Conservation (phyloP, 2,888 invertebrate genomes). For the Acrobasis suavella region DNA sequence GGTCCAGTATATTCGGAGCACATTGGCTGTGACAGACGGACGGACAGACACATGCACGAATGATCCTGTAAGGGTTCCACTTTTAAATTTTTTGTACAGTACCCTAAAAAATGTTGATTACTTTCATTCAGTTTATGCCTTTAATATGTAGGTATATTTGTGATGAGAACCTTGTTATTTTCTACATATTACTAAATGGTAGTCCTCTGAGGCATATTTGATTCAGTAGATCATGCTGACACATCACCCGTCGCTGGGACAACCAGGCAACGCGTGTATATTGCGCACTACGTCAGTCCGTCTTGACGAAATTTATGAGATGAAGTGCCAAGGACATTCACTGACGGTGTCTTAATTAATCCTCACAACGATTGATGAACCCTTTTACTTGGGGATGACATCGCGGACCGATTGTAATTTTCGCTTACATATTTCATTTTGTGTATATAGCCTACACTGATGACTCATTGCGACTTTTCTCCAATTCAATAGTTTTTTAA, state of each 20-base stretch:
- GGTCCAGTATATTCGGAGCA: too few relatives aligned
- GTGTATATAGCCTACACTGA: not conserved
- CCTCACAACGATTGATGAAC: slow-evolving; percentile 17
- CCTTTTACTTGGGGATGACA: not conserved
- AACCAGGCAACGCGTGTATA: slow-evolving; percentile 12
- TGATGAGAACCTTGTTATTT: too few relatives aligned
- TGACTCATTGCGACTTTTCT: not conserved
- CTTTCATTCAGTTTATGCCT: too few relatives aligned
- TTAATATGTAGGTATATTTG: too few relatives aligned
- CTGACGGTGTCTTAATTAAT: slow-evolving; percentile 22
- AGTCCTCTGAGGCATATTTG: not conserved
- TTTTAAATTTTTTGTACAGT: too few relatives aligned
- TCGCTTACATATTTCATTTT: slow-evolving; percentile 11
- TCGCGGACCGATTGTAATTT: slow-evolving; percentile 6
- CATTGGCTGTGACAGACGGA: too few relatives aligned
- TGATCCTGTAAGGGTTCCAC: too few relatives aligned
- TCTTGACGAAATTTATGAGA: slow-evolving; percentile 22
- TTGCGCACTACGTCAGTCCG: slow-evolving; percentile 12
- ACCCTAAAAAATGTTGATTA: too few relatives aligned
- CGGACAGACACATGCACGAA: too few relatives aligned
- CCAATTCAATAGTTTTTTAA: not conserved
- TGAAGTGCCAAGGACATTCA: slow-evolving; percentile 21
- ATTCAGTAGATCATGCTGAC: slow-evolving; percentile 13
- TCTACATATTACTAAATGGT: too few relatives aligned
- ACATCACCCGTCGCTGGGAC: not conserved